phyloP scores from a whole-genome alignment of 1,140 invertebrate species.

The Acromyrmex charruanus region DNA sequence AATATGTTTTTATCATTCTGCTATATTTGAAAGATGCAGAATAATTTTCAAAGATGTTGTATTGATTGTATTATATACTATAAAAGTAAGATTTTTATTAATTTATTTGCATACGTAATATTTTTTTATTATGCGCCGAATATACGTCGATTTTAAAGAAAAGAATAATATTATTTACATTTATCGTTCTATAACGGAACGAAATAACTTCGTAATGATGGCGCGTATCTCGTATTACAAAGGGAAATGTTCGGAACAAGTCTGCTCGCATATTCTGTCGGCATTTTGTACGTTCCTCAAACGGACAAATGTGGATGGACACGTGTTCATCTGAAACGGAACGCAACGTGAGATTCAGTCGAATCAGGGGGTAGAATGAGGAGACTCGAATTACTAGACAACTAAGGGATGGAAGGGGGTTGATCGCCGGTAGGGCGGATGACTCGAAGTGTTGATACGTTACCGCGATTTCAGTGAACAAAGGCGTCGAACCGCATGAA shows the following conservation, averaged over 20 bases:
- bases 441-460: slow-evolving; percentile 76
- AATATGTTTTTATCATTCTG: neutral
- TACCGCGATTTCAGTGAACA: slow-evolving; percentile 71
- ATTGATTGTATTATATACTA: neutral
- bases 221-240: slow-evolving; percentile 74
- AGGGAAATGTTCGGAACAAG: slow-evolving; percentile 41
- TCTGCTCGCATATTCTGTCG: slow-evolving; percentile 39
- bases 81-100: neutral
- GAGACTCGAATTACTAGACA: slow-evolving; percentile 79
- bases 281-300: slow-evolving; percentile 62
- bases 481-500: slow-evolving; percentile 54
- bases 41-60: neutral
- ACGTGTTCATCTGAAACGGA: slow-evolving; percentile 76
- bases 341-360: slow-evolving; percentile 77
- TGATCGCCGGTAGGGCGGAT: slow-evolving; percentile 70
- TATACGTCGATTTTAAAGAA: neutral
- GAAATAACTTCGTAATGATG: slow-evolving; percentile 40
- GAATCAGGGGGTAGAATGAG: slow-evolving; percentile 69
- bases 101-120: neutral
- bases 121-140: neutral
- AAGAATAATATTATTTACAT: slow-evolving; percentile 2
- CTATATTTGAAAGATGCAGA: neutral
- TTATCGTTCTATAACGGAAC: neutral
- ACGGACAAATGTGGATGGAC: slow-evolving; percentile 67
- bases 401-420: slow-evolving; percentile 49